Evolutionary conservation across 2,113 vertebrate genomes (phyloP).

Genomic region (Tragelaphus buxtoni): DNA sequence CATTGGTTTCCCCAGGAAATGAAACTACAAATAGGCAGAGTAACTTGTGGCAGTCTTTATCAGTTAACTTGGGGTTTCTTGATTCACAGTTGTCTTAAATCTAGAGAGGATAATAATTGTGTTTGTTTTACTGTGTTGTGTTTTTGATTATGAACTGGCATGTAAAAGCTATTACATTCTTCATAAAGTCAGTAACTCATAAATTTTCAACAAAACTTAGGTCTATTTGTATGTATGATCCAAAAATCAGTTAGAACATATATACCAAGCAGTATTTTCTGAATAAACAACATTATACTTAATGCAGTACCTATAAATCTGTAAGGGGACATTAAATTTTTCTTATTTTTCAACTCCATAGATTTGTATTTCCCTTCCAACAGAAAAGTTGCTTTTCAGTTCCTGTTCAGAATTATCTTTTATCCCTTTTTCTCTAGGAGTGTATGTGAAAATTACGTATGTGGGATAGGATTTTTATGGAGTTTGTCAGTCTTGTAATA

Average conservation of each 20-base stretch:
- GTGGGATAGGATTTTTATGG: neutral
- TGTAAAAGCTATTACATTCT: neutral
- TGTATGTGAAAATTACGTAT: neutral
- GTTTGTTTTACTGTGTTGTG: neutral
- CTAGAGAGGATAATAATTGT: neutral
- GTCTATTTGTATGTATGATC: neutral
- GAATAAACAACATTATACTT: neutral
- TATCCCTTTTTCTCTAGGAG: neutral
- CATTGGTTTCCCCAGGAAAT: neutral
- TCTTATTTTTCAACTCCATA: neutral
- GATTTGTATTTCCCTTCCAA: neutral
- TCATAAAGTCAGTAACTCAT: neutral
- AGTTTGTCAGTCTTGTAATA: neutral
- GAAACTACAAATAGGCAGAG: neutral
- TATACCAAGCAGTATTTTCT: neutral
- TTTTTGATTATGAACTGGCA: neutral
- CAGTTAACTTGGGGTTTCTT: neutral
- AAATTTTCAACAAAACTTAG: neutral
- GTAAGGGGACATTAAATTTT: neutral
- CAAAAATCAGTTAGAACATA: constrained; percentile 6
- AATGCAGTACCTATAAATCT: neutral
- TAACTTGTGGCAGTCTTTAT: neutral
- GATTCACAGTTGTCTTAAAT: neutral
- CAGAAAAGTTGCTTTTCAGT: neutral
- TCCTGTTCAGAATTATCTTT: neutral